These are phyloP conservation scores for Resseliella maxima DNA, from an alignment of 2,888 invertebrate genomes.

Conservation along the genomic window DNA sequence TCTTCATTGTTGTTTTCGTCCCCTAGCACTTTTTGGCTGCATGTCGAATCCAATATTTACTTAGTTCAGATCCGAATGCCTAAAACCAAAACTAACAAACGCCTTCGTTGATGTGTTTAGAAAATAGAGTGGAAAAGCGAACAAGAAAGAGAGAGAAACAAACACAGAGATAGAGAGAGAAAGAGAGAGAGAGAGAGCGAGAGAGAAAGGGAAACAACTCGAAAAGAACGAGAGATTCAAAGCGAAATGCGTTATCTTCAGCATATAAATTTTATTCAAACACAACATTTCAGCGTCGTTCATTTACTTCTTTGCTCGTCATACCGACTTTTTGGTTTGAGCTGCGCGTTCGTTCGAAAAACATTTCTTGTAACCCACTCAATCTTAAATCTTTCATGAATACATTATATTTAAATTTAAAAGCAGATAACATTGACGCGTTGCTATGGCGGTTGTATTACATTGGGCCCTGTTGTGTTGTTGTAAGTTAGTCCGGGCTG, in stretches of 20 bases:
- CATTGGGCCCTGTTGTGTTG: neutral
- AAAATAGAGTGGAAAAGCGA: neutral
- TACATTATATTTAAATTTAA: conserved; percentile 54
- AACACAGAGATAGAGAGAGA: neutral
- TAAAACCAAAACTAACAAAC: conserved; percentile 48
- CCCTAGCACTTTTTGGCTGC: neutral
- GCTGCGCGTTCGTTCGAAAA: neutral
- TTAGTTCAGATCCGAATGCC: neutral
- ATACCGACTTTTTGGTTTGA: neutral
- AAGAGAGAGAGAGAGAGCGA: neutral
- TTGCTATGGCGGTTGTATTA: conserved; percentile 36
- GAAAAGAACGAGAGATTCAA: neutral
- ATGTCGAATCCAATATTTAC: neutral
- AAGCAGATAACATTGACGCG: conserved; percentile 49
- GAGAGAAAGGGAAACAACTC: neutral
- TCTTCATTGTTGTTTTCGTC: conserved; percentile 1
- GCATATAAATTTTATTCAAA: conserved; percentile 51
- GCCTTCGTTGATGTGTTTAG: neutral
- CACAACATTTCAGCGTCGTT: conserved; percentile 31
- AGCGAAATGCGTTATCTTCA: conserved; percentile 45
- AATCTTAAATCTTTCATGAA: conserved; percentile 55
- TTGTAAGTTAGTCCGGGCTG: neutral
- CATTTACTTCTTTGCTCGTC: conserved; percentile 19
- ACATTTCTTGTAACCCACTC: conserved; percentile 55
- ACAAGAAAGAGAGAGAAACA: too few relatives aligned